A percentile compares a stretch with the other conserved stretches of the same genome.
Evolutionary conservation across 2,113 vertebrate species (phyloP).

Genomic region (Desmodus rotundus): DNA sequence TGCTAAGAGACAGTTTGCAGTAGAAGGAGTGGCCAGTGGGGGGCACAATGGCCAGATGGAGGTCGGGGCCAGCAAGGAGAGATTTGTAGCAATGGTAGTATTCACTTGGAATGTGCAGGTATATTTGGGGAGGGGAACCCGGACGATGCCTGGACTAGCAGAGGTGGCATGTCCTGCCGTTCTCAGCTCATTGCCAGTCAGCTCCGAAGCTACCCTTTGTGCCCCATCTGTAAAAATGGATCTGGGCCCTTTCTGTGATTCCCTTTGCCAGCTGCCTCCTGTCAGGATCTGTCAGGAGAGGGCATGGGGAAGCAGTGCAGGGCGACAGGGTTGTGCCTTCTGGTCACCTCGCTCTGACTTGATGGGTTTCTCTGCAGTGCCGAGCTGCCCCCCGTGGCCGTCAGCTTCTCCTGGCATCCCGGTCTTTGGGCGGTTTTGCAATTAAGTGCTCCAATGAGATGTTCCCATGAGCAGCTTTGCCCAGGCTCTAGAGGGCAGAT

Average conservation of each 20-base stretch:
- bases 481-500: not conserved
- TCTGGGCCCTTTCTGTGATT: not conserved
- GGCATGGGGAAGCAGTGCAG: accelerated
- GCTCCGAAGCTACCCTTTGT: not conserved
- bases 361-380: not conserved
- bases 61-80: not conserved
- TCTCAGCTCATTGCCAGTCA: not conserved
- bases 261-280: not conserved
- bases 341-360: accelerated
- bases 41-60: not conserved
- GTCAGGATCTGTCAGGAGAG: not conserved
- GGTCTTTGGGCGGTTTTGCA: not conserved
- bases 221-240: not conserved
- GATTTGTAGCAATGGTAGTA: accelerated
- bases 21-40: accelerated
- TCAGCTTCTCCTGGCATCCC: accelerated
- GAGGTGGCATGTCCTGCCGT: not conserved
- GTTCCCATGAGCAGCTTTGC: not conserved
- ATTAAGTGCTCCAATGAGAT: not conserved
- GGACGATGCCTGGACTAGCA: not conserved
- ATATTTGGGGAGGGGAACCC: not conserved
- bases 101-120: not conserved
- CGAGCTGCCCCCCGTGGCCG: not conserved
- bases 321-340: not conserved
- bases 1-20: not conserved